These are phyloP conservation scores for Orcinus orca DNA, from an alignment of 2,113 vertebrate species.

Conservation along the genomic window DNA sequence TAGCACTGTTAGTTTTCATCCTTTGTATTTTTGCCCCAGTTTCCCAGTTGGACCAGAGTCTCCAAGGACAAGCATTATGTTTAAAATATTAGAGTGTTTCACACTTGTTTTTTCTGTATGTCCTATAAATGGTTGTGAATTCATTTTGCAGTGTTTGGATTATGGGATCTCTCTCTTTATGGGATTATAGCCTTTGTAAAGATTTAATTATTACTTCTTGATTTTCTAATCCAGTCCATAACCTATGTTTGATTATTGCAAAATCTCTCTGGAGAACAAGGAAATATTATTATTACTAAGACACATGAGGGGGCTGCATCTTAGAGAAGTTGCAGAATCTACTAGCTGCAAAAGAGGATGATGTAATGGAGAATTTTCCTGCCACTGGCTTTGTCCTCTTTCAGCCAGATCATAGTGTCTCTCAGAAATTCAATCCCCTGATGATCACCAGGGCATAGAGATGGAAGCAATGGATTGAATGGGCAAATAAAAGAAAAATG, in stretches of 20 bases:
- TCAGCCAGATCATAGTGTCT: neutral
- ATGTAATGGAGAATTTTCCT: neutral
- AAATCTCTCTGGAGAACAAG: neutral
- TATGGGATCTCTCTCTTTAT: neutral
- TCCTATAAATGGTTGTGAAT: neutral
- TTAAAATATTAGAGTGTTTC: rapidly evolving
- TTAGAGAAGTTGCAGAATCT: neutral
- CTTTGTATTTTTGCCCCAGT: neutral
- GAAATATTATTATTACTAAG: neutral
- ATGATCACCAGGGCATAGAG: neutral
- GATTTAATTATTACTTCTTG: neutral
- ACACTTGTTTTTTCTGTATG: neutral
- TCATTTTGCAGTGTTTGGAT: neutral
- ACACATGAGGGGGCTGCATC: neutral
- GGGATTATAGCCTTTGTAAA: neutral
- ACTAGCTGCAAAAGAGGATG: neutral
- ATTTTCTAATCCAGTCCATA: neutral
- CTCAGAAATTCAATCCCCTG: neutral
- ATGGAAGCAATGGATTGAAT: rapidly evolving
- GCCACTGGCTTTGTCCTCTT: neutral
- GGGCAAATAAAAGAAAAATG: neutral
- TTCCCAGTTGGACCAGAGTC: neutral
- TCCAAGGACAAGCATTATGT: neutral
- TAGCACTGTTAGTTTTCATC: neutral
- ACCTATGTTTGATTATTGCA: neutral